phyloP scores from a whole-genome alignment of 2,888 invertebrate genomes.

The Kuschelorhynchus macadamiae region DNA sequence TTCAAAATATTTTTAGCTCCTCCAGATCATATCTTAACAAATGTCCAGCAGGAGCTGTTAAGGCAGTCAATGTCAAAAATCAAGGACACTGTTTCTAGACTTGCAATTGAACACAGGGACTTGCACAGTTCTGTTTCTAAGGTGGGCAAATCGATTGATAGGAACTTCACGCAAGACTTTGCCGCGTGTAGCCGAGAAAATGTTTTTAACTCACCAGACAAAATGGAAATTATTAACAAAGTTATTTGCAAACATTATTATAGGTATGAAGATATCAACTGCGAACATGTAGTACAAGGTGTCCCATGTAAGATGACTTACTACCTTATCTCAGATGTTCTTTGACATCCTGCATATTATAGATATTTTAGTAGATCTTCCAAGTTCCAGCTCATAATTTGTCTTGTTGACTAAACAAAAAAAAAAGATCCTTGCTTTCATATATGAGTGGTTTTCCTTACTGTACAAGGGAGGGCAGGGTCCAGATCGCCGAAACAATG shows the following conservation, averaged over 20 bases:
- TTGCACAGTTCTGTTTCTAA: constrained; percentile 89
- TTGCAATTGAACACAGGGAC: constrained; percentile 88
- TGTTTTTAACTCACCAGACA: constrained; percentile 80
- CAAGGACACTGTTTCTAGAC: constrained; percentile 85
- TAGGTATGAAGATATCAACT: constrained; percentile 40
- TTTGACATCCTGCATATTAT: too few species aligned
- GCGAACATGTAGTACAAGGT: too few species aligned
- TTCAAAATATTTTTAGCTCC: constrained; percentile 73
- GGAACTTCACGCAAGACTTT: constrained; percentile 94
- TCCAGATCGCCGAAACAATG: too few species aligned
- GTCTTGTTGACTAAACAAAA: too few species aligned
- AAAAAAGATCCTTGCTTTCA: too few species aligned
- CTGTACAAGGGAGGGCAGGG: too few species aligned
- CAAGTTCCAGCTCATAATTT: too few species aligned
- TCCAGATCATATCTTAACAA: constrained; percentile 77
- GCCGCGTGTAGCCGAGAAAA: constrained; percentile 87
- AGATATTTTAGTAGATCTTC: too few species aligned
- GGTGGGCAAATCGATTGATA: constrained; percentile 97
- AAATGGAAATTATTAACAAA: constrained; percentile 82
- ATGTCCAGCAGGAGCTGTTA: constrained; percentile 80
- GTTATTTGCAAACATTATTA: constrained; percentile 97
- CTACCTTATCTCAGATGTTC: too few species aligned
- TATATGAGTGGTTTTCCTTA: too few species aligned
- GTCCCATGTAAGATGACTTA: too few species aligned
- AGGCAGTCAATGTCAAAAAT: constrained; percentile 83